A percentile compares a stretch with the other conserved stretches of the same genome.
These are phyloP conservation scores for Phytoseiulus persimilis DNA, from an alignment of 2,888 invertebrate species.

Conservation along the genomic window DNA sequence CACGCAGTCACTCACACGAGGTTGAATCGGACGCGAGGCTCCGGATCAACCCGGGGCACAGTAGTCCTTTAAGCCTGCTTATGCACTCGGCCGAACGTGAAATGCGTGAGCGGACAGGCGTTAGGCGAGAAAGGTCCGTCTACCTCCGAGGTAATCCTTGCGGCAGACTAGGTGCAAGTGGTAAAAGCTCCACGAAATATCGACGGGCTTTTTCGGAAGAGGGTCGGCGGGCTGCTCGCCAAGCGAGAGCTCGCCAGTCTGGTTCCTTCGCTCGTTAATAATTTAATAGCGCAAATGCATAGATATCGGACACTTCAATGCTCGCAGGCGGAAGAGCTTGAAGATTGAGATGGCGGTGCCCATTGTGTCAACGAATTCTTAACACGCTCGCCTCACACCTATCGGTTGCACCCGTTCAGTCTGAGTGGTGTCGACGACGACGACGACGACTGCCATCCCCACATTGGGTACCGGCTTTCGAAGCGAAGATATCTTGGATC, in stretches of 20 bases:
- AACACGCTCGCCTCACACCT: background rate
- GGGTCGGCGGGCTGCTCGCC: background rate
- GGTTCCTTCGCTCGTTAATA: background rate
- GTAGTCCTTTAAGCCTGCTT: background rate
- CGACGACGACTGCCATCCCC: too few species aligned
- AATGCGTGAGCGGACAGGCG: background rate
- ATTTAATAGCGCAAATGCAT: background rate
- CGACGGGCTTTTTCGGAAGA: background rate
- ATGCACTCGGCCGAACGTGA: background rate
- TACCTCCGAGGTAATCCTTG: background rate
- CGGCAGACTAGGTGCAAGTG: background rate
- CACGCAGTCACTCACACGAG: too few species aligned
- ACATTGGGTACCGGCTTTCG: too few species aligned
- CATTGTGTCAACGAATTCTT: background rate
- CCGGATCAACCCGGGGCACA: background rate
- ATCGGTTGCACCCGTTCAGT: background rate
- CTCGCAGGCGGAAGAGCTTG: background rate
- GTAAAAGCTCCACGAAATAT: background rate
- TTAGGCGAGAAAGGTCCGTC: background rate
- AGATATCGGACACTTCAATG: conserved; percentile 5
- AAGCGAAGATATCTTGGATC: too few species aligned
- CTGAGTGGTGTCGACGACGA: background rate
- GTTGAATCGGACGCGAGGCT: background rate
- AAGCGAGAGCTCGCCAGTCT: background rate
- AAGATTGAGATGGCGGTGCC: background rate